Base-by-base conservation (phyloP, 1,140 invertebrate species). In the Venturia canescens region DNA sequence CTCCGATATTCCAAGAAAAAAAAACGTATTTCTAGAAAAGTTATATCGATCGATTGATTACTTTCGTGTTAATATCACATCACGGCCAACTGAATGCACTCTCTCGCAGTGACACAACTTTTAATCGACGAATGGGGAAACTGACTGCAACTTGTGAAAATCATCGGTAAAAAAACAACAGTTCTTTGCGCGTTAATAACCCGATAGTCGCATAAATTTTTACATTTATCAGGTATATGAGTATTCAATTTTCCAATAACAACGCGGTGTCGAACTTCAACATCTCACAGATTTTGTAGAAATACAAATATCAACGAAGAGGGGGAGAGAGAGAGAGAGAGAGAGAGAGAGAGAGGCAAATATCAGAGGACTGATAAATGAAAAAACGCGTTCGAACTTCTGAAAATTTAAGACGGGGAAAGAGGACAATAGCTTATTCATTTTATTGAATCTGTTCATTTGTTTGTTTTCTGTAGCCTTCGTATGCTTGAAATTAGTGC, bases 401-500 rank as follows among this genome's bases (percentile, higher is more conserved):
- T 31, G 29, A 57, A 74, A 57, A 53, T 74, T 57, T 26, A 57
- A 53, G 53, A 74, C 16, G 75, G 38, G 50, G 50, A 29, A 75
- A 75, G 74, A 76, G 74, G 29, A 76, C 74, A 76, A 76, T 76
- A 76, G 74, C 50, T 76, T 63, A 82, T 27, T 70, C 27, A 84
- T 84, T 63, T 76, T 74, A 23, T 34, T 76, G 74, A 76, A 63
- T 76, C 79, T 74, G 69, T 82, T 84, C 50, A 83, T 84, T 84
- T 82, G 38, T 67, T 84, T 83, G 83, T 60, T 83, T 84, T 85
- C 76, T 80, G 84, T 85, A 87, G 81, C 81, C 72, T 85, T 83
- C 84, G 82, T 82, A 81, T 74, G 70, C 69, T 83, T 83, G 82
- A 86, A 88, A 87, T 86, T 85, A 86, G 71, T 82, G 60, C 69